A percentile compares a stretch with the other conserved stretches of the same genome.
Evolutionary conservation across 2,888 invertebrate genomes (phyloP).

Genomic region (Synanthedon formicaeformis): DNA sequence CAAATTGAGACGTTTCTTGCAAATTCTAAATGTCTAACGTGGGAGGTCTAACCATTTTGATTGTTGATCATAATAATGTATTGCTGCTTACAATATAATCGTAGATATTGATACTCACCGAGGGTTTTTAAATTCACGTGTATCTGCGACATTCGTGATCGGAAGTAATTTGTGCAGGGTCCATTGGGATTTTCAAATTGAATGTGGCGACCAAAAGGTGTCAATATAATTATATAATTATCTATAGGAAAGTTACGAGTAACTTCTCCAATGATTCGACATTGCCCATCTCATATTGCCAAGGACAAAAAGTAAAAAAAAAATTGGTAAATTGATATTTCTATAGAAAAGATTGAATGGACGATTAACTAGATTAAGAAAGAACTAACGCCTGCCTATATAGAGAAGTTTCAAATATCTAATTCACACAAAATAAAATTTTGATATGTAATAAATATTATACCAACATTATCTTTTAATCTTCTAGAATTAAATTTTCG

Average conservation of each 20-base stretch:
- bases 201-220: conserved; percentile 15
- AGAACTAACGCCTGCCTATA: too few relatives aligned
- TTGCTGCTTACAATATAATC: conserved; percentile 18
- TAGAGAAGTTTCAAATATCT: too few relatives aligned
- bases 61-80: conserved; percentile 34
- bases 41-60: conserved; percentile 39
- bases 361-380: too few relatives aligned
- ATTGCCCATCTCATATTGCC: too few relatives aligned
- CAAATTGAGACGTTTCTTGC: conserved; percentile 39
- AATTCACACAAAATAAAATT: too few relatives aligned
- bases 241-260: background rate
- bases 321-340: too few relatives aligned
- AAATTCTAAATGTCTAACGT: conserved; percentile 23
- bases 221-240: conserved; percentile 4
- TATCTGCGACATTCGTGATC: conserved; percentile 33
- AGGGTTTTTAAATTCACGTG: background rate
- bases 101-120: conserved; percentile 6
- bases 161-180: conserved; percentile 36
- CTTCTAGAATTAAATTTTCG: too few relatives aligned
- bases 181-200: background rate
- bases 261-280: too few relatives aligned
- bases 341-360: too few relatives aligned
- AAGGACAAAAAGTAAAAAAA: too few relatives aligned
- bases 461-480: too few relatives aligned
- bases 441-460: too few relatives aligned